Evolutionary conservation across 2,888 invertebrate genomes (phyloP).

Genomic region (Crocallis elinguaria): DNA sequence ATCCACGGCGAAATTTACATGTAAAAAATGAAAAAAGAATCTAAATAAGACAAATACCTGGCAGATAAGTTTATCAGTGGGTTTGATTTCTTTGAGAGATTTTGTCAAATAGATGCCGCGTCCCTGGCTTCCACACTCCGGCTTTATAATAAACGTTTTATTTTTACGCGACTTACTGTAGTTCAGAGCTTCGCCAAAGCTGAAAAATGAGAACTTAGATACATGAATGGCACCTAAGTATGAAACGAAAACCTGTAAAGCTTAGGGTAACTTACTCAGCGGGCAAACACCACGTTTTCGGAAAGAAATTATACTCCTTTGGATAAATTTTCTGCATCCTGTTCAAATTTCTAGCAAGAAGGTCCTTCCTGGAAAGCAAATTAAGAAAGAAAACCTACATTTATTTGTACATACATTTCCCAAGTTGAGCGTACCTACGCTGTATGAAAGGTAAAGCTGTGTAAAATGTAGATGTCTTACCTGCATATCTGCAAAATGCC

Average conservation of each 20-base stretch:
- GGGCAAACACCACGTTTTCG: conserved; percentile 97
- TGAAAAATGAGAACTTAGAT: conserved; percentile 56
- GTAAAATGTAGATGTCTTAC: background rate
- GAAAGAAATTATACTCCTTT: conserved; percentile 95
- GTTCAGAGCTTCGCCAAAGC: conserved; percentile 89
- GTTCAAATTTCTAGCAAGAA: conserved; percentile 94
- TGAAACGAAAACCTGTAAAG: background rate
- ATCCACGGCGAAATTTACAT: too few relatives aligned
- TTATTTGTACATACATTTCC: too few relatives aligned
- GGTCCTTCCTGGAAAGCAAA: conserved; percentile 88
- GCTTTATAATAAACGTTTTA: conserved; percentile 95
- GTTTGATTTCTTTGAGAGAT: conserved; percentile 91
- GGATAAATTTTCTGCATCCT: conserved; percentile 95
- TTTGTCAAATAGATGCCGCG: conserved; percentile 94
- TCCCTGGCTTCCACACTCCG: conserved; percentile 96
- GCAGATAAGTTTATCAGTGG: conserved; percentile 93
- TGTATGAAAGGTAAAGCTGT: background rate
- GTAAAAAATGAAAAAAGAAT: too few relatives aligned
- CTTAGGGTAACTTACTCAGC: conserved; percentile 88
- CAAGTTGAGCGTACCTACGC: too few relatives aligned
- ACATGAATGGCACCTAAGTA: background rate
- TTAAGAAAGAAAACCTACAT: background rate
- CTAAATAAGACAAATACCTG: conserved; percentile 83
- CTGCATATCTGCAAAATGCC: conserved; percentile 1
- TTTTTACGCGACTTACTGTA: conserved; percentile 89